A percentile compares a stretch with the other conserved stretches of the same genome.
These are phyloP conservation scores for Drosophila subpulchrella DNA, from an alignment of 1,140 invertebrate species.

Conservation along the genomic window DNA sequence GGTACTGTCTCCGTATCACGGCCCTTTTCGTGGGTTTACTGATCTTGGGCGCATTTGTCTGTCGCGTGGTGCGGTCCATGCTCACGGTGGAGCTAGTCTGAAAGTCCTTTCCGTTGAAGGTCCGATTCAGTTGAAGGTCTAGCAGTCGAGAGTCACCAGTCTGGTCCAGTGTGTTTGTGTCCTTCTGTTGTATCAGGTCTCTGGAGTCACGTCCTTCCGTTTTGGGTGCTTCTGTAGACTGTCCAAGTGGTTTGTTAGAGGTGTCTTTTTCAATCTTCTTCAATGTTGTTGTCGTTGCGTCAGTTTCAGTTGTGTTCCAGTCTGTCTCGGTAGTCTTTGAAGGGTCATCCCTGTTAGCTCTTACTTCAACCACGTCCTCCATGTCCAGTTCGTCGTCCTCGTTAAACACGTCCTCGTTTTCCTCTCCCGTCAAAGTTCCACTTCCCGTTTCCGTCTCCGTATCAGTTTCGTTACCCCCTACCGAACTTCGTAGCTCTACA, in stretches of 20 bases:
- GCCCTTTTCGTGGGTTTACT: slow-evolving; percentile 54
- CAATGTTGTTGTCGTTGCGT: neutral
- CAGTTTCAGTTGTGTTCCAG: neutral
- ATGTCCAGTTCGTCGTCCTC: slow-evolving; percentile 11
- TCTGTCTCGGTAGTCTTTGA: neutral
- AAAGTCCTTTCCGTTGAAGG: neutral
- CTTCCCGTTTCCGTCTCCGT: slow-evolving; percentile 6
- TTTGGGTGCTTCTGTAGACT: neutral
- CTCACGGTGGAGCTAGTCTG: slow-evolving; percentile 11
- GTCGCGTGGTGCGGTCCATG: slow-evolving; percentile 17
- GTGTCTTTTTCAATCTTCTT: neutral
- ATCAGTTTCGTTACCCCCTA: slow-evolving; percentile 32
- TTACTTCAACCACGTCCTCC: slow-evolving; percentile 18
- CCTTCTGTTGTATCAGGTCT: neutral
- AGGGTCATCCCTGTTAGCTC: slow-evolving; percentile 4
- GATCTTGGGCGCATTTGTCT: slow-evolving; percentile 39
- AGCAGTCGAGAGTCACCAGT: slow-evolving; percentile 11
- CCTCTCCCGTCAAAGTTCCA: slow-evolving; percentile 7
- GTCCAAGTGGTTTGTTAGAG: neutral
- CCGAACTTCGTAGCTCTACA: slow-evolving; percentile 61
- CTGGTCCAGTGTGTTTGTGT: slow-evolving; percentile 1
- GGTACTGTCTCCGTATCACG: slow-evolving; percentile 42
- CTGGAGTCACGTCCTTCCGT: slow-evolving; percentile 12
- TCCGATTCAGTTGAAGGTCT: slow-evolving; percentile 29
- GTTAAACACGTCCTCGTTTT: slow-evolving; percentile 1